phyloP scores from a whole-genome alignment of 2,113 vertebrate species.

The Fulmarus glacialis region DNA sequence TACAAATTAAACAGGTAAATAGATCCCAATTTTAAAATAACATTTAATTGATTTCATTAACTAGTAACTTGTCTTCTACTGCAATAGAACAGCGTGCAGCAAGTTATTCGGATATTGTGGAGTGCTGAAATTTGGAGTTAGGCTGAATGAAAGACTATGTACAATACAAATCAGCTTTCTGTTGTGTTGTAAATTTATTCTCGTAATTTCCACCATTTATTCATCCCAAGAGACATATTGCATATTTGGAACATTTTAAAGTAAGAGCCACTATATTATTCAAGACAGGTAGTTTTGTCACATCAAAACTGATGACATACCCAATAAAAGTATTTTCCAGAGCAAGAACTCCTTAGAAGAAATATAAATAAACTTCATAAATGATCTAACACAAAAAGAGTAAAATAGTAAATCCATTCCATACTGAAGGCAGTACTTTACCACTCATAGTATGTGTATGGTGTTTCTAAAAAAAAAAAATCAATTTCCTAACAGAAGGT shows the following conservation, averaged over 20 bases:
- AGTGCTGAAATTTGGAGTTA: neutral
- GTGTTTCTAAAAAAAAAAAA: neutral
- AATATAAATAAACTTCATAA: conserved; percentile 43
- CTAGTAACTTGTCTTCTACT: neutral
- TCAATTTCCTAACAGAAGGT: neutral
- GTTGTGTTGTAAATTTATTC: conserved; percentile 54
- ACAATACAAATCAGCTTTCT: conserved; percentile 40
- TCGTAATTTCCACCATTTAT: conserved; percentile 38
- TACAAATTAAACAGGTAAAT: neutral
- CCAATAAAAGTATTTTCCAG: conserved; percentile 32
- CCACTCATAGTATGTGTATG: neutral
- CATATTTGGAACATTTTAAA: conserved; percentile 58
- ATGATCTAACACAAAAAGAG: neutral
- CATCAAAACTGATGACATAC: conserved; percentile 42
- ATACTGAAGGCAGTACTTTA: neutral
- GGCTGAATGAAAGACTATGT: conserved; percentile 58
- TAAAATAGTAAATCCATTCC: conserved; percentile 12
- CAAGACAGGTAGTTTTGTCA: conserved; percentile 48
- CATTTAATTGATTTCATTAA: neutral
- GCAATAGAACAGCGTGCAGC: neutral
- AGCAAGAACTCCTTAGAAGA: conserved; percentile 48
- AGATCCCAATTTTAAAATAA: neutral
- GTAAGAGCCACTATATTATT: conserved; percentile 35
- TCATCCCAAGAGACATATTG: conserved; percentile 58
- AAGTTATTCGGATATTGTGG: neutral